phyloP scores from a whole-genome alignment of 2,888 invertebrate species.

The Drosophila setosimentum region DNA sequence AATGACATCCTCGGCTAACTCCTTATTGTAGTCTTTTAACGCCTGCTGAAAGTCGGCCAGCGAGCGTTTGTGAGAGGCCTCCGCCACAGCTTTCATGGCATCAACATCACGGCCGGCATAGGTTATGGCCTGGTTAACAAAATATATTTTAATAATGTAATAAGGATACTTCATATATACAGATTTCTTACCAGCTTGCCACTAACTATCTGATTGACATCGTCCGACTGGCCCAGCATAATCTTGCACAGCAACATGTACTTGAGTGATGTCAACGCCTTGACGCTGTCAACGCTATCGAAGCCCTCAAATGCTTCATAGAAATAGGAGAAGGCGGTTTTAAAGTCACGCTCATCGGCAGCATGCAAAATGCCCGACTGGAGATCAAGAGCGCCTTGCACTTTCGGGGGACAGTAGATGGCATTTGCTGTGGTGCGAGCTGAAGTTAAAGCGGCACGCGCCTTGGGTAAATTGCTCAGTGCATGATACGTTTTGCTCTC shows the following conservation, averaged over 20 bases:
- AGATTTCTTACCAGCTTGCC: slow-evolving; percentile 90
- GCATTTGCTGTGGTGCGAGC: slow-evolving; percentile 99
- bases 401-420: slow-evolving; percentile 99
- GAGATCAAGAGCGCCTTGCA: slow-evolving; percentile 98
- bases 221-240: slow-evolving; percentile 98
- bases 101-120: slow-evolving; percentile 98
- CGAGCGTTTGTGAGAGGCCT: slow-evolving; percentile 98
- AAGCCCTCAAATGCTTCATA: slow-evolving; percentile 99
- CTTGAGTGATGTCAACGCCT: slow-evolving; percentile 97
- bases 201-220: slow-evolving; percentile 97
- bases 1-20: slow-evolving; percentile 98
- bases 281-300: slow-evolving; percentile 96
- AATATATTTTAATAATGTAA: neutral
- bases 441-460: slow-evolving; percentile 97
- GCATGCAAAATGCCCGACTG: slow-evolving; percentile 99
- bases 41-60: slow-evolving; percentile 98
- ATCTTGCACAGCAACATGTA: slow-evolving; percentile 99
- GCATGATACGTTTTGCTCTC: slow-evolving; percentile 99
- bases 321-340: slow-evolving; percentile 99
- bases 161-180: neutral
- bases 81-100: slow-evolving; percentile 98
- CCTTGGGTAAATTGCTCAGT: slow-evolving; percentile 97
- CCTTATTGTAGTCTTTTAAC: slow-evolving; percentile 93
- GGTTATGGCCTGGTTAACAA: slow-evolving; percentile 90
- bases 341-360: slow-evolving; percentile 99